These are phyloP conservation scores for Acanthornis magna DNA, from an alignment of 2,797 vertebrate genomes.

Conservation along the genomic window DNA sequence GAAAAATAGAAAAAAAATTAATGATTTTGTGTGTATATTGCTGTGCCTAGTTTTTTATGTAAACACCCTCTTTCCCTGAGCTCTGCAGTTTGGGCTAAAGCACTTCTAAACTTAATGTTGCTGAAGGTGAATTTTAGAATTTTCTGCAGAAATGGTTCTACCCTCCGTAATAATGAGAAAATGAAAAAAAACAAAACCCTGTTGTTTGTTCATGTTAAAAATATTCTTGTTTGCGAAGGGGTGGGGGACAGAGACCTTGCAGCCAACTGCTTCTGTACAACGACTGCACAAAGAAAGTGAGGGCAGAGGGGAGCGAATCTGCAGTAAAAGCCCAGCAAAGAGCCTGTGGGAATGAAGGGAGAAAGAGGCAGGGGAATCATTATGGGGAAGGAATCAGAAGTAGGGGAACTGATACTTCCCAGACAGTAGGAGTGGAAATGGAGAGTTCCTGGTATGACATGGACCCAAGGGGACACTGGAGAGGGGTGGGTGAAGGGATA, in stretches of 20 bases:
- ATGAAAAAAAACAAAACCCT: rapidly evolving
- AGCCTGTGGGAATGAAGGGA: not conserved
- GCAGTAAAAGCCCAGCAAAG: not conserved
- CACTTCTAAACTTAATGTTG: not conserved
- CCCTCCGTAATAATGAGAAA: not conserved
- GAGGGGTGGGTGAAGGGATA: not conserved
- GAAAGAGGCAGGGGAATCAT: not conserved
- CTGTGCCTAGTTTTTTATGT: not conserved
- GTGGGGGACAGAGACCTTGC: not conserved
- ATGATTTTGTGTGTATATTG: not conserved
- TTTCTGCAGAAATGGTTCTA: not conserved
- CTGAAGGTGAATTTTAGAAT: not conserved
- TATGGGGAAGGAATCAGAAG: not conserved
- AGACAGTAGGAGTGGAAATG: not conserved
- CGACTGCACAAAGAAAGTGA: not conserved
- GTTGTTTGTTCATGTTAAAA: not conserved
- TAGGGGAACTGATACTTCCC: not conserved
- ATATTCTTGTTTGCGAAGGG: not conserved
- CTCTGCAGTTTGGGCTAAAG: not conserved
- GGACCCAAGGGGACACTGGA: not conserved
- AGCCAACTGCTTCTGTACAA: not conserved
- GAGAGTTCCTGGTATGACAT: not conserved
- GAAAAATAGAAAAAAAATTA: not conserved
- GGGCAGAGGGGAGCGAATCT: not conserved
- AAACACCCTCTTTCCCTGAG: not conserved